Evolutionary conservation across 2,797 vertebrate genomes (phyloP), one percentile per base, ranked within the genome.

Genomic region (Mormyrops attenuatus): DNA sequence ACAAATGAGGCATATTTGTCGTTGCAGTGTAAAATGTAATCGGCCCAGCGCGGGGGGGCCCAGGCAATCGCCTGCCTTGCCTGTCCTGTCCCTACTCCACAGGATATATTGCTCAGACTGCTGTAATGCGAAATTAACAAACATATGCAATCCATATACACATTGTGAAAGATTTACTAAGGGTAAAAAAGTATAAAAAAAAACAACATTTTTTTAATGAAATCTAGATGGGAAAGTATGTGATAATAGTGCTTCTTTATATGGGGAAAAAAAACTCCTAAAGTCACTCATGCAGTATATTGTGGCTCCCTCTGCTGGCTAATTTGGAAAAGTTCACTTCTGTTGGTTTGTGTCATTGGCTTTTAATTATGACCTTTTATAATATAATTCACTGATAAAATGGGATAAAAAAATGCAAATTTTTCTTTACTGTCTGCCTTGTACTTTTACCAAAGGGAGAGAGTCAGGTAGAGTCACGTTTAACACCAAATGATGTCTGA

Each of bases 261-360:
- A 41, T 80, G 73, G 38, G 26, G 26, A 30, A 80, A 17, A 44
- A 2, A 17, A 80, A 7, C 38, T 44, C 73, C 38, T 15, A 5
- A 77, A 38, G 73, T 44, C 17, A 80, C 15, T 80, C 73, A 80
- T 80, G 38, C 17, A 8, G 15, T 44, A 8, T 41, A 44, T 22
- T 26, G 82, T 85, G 47, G 47, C 49, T 85, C 82, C 82, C 82
- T 52, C 82, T 85, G 82, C 82, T 85, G 82, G n/a, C 82, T 5
- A 8, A 49, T 50, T 85, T 49, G 82, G 82, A 26, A 52, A 85
- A 30, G 9, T 85, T 26, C n/a, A 26, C 7, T 80, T 80, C 47
- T 30, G 82, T 15, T 69, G 13, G 4, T 13, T 85, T 49, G 8
- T 30, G 22, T 22, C 66, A 34, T 85, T 50, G 44, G 22, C 17